Conservation (phyloP, 2,888 invertebrate genomes). For the Hedya salicella region DNA sequence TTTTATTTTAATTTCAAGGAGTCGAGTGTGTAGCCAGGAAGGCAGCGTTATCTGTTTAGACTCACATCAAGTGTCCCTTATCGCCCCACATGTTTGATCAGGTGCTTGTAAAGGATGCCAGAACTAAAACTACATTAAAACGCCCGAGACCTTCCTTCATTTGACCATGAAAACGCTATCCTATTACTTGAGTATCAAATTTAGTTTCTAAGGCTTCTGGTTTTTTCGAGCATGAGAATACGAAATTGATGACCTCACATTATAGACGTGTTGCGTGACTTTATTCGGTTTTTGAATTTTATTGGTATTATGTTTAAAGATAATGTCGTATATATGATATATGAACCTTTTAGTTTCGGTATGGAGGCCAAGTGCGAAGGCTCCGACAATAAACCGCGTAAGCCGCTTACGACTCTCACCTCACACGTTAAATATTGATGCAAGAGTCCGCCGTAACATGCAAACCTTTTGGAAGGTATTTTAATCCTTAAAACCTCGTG, state of each 20-base stretch:
- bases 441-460: slow-evolving; percentile 13
- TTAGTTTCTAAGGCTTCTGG: slow-evolving; percentile 59
- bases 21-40: slow-evolving; percentile 64
- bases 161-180: slow-evolving; percentile 72
- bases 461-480: slow-evolving; percentile 9
- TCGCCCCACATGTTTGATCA: slow-evolving; percentile 82
- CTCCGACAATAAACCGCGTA: slow-evolving; percentile 18
- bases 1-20: slow-evolving; percentile 60
- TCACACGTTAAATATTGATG: slow-evolving; percentile 30
- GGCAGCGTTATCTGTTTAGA: slow-evolving; percentile 72
- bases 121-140: slow-evolving; percentile 62
- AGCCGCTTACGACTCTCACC: slow-evolving; percentile 6
- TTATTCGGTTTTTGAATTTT: too few species aligned
- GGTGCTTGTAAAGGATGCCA: slow-evolving; percentile 71
- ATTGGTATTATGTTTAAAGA: neutral
- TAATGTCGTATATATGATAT: neutral
- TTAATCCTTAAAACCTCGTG: slow-evolving; percentile 5
- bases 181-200: slow-evolving; percentile 58
- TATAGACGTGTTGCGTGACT: neutral
- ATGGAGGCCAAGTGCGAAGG: slow-evolving; percentile 20
- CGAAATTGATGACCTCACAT: neutral
- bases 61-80: slow-evolving; percentile 82
- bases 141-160: slow-evolving; percentile 67
- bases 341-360: slow-evolving; percentile 16
- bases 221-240: slow-evolving; percentile 31